These are phyloP conservation scores for Choloepus didactylus DNA, from an alignment of 2,797 vertebrate species.

Conservation along the genomic window DNA sequence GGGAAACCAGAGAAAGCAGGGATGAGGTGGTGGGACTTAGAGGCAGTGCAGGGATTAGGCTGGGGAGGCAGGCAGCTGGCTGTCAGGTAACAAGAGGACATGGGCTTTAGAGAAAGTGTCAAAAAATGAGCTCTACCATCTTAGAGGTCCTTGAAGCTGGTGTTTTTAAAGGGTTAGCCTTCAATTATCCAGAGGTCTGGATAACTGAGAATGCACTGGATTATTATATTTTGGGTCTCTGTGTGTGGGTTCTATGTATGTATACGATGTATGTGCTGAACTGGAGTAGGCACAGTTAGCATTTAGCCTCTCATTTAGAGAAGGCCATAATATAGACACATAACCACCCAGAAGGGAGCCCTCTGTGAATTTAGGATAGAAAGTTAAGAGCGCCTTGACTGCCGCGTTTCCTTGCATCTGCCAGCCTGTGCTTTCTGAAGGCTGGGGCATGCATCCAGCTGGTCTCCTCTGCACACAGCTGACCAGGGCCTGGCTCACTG, in stretches of 20 bases:
- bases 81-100: background rate
- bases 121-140: background rate
- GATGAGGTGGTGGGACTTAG: background rate
- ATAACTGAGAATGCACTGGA: background rate
- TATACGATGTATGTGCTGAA: background rate
- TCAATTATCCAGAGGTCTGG: background rate
- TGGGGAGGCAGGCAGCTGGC: background rate
- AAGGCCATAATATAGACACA: background rate
- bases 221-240: background rate
- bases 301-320: background rate
- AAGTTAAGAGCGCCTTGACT: background rate
- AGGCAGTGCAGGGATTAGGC: background rate
- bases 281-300: background rate
- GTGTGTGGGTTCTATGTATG: too few species aligned
- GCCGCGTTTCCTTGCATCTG: background rate
- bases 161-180: background rate
- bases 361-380: background rate
- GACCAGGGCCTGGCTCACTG: rapidly evolving
- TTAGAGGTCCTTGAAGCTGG: background rate
- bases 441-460: background rate
- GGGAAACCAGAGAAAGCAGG: constrained; percentile 19
- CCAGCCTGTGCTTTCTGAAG: background rate
- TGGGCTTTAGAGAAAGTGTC: background rate
- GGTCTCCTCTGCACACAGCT: background rate
- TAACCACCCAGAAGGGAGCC: background rate